These are phyloP conservation scores for Lydus trimaculatus DNA, from an alignment of 2,888 invertebrate species.

Conservation along the genomic window DNA sequence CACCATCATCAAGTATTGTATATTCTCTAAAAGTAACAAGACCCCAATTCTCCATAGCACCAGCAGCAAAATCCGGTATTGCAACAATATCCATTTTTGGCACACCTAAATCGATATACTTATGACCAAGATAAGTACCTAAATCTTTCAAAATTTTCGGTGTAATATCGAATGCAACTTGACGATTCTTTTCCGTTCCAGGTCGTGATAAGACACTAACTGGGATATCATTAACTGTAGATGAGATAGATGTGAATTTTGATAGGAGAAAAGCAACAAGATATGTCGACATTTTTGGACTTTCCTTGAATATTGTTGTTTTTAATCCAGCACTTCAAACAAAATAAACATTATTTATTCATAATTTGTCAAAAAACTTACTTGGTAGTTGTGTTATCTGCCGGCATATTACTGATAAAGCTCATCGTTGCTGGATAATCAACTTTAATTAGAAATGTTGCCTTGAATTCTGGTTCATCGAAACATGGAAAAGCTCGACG, in stretches of 20 bases:
- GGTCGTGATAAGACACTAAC: slow-evolving; percentile 59
- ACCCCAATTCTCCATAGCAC: slow-evolving; percentile 94
- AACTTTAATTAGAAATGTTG: slow-evolving; percentile 62
- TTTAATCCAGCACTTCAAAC: not conserved
- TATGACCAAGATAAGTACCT: slow-evolving; percentile 67
- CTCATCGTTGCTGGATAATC: not conserved
- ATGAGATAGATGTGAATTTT: not conserved
- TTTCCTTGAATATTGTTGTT: not conserved
- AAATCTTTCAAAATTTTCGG: slow-evolving; percentile 61
- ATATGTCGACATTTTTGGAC: slow-evolving; percentile 10
- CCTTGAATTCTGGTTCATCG: slow-evolving; percentile 74
- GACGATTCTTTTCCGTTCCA: slow-evolving; percentile 59
- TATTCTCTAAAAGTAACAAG: slow-evolving; percentile 73
- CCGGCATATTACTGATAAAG: not conserved
- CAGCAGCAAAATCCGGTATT: slow-evolving; percentile 80
- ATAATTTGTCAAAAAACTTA: not conserved
- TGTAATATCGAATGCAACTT: slow-evolving; percentile 61
- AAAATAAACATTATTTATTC: too few species aligned
- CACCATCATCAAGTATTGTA: slow-evolving; percentile 37
- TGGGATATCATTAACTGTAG: not conserved
- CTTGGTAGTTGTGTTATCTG: not conserved
- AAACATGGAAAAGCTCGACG: slow-evolving; percentile 77
- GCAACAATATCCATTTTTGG: slow-evolving; percentile 83
- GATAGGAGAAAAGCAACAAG: slow-evolving; percentile 2
- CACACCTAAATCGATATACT: slow-evolving; percentile 52